phyloP scores from a whole-genome alignment of 1,140 invertebrate genomes.

The Drosophila parabipectinata region DNA sequence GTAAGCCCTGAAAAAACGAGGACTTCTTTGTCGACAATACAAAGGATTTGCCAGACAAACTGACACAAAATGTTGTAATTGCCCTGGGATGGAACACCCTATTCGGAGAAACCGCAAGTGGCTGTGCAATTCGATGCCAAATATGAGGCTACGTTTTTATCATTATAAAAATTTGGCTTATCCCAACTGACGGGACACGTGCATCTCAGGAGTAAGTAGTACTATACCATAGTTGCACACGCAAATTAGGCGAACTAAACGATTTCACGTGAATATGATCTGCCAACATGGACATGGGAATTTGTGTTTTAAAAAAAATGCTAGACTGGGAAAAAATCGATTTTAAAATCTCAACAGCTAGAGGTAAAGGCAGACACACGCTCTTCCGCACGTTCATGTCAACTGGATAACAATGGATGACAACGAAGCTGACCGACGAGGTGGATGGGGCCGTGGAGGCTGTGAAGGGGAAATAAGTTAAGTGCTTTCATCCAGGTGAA shows the following conservation, averaged over 20 bases:
- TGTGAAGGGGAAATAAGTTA: slow-evolving; percentile 40
- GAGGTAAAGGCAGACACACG: slow-evolving; percentile 21
- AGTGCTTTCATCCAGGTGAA: slow-evolving; percentile 52
- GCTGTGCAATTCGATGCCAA: slow-evolving; percentile 49
- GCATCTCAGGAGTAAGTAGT: slow-evolving; percentile 31
- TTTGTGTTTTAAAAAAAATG: slow-evolving; percentile 9
- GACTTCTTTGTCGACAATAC: slow-evolving; percentile 38
- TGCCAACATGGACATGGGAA: slow-evolving; percentile 19
- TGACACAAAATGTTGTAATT: slow-evolving; percentile 83
- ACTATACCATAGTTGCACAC: background rate
- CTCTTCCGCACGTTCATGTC: slow-evolving; percentile 78
- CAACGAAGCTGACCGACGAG: slow-evolving; percentile 8
- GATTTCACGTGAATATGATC: slow-evolving; percentile 33
- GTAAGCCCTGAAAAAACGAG: slow-evolving; percentile 15
- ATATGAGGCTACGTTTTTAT: slow-evolving; percentile 63
- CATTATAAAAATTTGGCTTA: slow-evolving; percentile 81
- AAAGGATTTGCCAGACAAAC: slow-evolving; percentile 72
- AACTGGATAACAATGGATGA: slow-evolving; percentile 63
- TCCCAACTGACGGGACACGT: slow-evolving; percentile 60
- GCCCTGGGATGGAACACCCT: slow-evolving; percentile 26
- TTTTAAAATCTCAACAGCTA: slow-evolving; percentile 2
- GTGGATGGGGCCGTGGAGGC: background rate
- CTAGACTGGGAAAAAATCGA: slow-evolving; percentile 28
- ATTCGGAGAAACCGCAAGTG: slow-evolving; percentile 51
- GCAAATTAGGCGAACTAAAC: slow-evolving; percentile 46